Evolutionary conservation across 2,113 vertebrate species (phyloP).

Genomic region (Thomomys bottae): DNA sequence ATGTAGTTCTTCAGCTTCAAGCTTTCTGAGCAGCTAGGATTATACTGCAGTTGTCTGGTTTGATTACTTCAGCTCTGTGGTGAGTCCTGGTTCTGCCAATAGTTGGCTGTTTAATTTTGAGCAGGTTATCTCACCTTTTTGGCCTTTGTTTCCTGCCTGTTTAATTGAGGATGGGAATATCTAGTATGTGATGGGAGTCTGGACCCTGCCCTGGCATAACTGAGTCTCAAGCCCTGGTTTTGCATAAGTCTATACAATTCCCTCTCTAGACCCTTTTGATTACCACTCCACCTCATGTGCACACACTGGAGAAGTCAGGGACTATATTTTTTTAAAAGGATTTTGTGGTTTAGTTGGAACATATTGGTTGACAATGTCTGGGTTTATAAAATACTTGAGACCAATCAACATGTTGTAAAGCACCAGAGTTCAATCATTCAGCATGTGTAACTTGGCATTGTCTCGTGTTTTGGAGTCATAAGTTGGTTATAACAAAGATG

Average conservation of each 20-base stretch:
- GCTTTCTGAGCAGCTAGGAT: too few relatives aligned
- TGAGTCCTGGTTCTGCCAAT: background rate
- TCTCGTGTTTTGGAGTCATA: background rate
- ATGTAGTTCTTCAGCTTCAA: too few relatives aligned
- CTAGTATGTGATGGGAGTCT: background rate
- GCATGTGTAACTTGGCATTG: background rate
- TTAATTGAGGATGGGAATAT: background rate
- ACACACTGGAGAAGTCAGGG: background rate
- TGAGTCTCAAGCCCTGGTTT: background rate
- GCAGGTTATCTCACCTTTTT: background rate
- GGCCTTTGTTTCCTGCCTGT: background rate
- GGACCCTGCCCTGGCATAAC: background rate
- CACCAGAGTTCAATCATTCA: background rate
- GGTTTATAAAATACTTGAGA: background rate
- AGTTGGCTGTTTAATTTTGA: background rate
- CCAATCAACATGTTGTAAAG: background rate
- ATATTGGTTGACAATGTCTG: background rate
- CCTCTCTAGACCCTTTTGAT: background rate
- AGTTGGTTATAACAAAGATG: background rate
- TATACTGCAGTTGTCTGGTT: background rate
- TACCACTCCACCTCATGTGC: background rate
- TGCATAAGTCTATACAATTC: background rate
- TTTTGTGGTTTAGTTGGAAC: constrained; percentile 45
- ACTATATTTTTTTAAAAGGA: background rate
- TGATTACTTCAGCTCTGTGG: background rate